Evolutionary conservation across 2,888 invertebrate genomes (phyloP), one percentile per base, ranked within the genome.

Genomic region (Acleris cristana): DNA sequence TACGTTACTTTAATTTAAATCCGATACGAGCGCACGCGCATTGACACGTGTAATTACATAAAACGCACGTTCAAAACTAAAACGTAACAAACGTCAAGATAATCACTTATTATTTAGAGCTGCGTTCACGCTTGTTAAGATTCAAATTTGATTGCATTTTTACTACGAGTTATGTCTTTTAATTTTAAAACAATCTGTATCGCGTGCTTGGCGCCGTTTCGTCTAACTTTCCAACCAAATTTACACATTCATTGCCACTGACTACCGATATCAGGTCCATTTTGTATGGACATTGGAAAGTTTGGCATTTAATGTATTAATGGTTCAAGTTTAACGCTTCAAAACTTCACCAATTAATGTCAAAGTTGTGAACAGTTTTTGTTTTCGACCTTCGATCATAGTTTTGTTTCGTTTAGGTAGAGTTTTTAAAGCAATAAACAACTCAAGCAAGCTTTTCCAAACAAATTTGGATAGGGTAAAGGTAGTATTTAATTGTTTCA

Each of bases 151-250:
- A 40, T 40, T 40, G 40, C 40, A 14, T 40, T 40, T 40, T 14
- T 40, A 40, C 14, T 40, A 14, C 40, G 40, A 14, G 12, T 14
- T 40, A 40, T 40, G 14, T 40, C 40, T 40, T 40, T 14, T 14
- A 14, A 40, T 14, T 40, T 40, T 40, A 8, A 34, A 12, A 40
- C 40, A 1, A 1, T 10, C 12, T 14, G 40, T 10, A 53, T 67
- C 63, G 67, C 67, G 67, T 63, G 67, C 65, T 14, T 34, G 19
- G 23, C 49, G 51, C 55, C 23, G 53, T 58, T 67, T 52, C 45
- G 56, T 51, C 57, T 48, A 54, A 67, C 66, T 67, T 67, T 67
- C 63, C 63, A 62, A 58, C 62, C 45, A 52, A 57, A 63, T 58
- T 63, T 58, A 63, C 62, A 57, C 40, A 14, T 40, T 14, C 14